Evolutionary conservation across 2,797 vertebrate genomes (phyloP), one percentile per base, ranked within the genome.

Genomic region (Gymnoscopelus microlampas): DNA sequence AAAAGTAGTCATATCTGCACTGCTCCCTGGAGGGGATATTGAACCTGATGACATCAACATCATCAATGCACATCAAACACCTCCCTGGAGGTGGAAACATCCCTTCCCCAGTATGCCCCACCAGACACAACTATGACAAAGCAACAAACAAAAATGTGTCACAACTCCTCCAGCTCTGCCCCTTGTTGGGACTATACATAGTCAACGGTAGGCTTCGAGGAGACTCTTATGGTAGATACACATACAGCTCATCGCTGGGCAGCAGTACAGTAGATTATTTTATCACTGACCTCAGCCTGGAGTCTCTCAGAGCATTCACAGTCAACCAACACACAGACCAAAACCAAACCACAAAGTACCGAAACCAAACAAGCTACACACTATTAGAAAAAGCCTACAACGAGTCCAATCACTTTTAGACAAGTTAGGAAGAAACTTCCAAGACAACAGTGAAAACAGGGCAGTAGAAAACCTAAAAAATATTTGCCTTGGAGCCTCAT

Each of bases 181-280:
- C n/a, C 24, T 64, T 26, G 8, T 29, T 55, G 23, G 70, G 57
- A 6, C 29, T 65, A 48, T 59, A 71, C n/a, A 65, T 19, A 15
- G 51, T 73, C 14, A 73, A 66, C 8, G 23, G 57, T 8, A 32
- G 57, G 5, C 12, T 44, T 10, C 47, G 7, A 9, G n/a, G 24
- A 19, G 24, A 63, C 53, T 57, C 23, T 19, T 53, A 63, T 7
- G 55, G 47, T 11, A 35, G 35, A 14, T 65, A 62, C 14, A 66
- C 32, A 4, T 72, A 59, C 53, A 23, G 50, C 23, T 72, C 50
- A 13, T 26, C 23, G 1, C 19, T 19, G 23, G 63, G 63, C 8
- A 62, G 67, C 39, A 73, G 63, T 32, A 55, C 57, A 60, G 70
- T 66, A 19, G 49, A 73, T 55, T 59, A 65, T 5, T 23, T 59